Base-by-base conservation (phyloP, 2,113 vertebrate genomes). In the Cyprinus carpio region DNA sequence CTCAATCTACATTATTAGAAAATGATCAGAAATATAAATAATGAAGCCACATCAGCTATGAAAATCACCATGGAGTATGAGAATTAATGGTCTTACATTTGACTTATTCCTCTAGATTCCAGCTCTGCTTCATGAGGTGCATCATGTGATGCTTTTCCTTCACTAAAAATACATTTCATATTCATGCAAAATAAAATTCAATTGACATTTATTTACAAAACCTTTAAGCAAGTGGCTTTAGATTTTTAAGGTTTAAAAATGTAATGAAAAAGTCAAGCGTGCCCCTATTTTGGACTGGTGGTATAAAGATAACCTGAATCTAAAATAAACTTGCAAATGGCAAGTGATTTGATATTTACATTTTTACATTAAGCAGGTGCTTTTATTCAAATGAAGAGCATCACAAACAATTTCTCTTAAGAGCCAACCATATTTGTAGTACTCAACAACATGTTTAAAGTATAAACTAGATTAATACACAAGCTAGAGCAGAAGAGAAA, bases 301-400 rank as follows among this genome's bases (percentile, higher is more conserved):
- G 54, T 8, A 58, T 58, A 20, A 20, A 23, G 2, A 20, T 71
- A 40, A 71, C 34, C 67, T 11, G 69, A 20, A 20, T 13, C 20
- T 40, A 72, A 71, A 72, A 71, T n/a, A 37, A 40, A 40, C 18
- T 23, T 72, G 69, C 2, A 37, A 40, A 37, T n/a, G 20, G 20
- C 34, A 71, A 71, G 67, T 4, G 9, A 4, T 31, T 62, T 62
- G 60, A 27, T 27, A 27, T 69, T 34, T 34, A 69, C 29, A 12
- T 72, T 72, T n/a, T 12, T 40, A n/a, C 4, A 5, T 40, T 71
- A 12, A 31, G 31, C 4, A 2, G 34, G 34, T n/a, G 69, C 69
- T 72, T 71, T 72, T 72, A 72, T 72, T n/a, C 65, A 69, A 40
- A 72, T 72, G 34, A 40, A 23, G 34, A 72, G 40, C 34, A 40